Percentiles rank a stretch among this genome's conserved stretches.
These are phyloP conservation scores for Trachurus trachurus DNA, from an alignment of 2,797 vertebrate species.

Conservation along the genomic window DNA sequence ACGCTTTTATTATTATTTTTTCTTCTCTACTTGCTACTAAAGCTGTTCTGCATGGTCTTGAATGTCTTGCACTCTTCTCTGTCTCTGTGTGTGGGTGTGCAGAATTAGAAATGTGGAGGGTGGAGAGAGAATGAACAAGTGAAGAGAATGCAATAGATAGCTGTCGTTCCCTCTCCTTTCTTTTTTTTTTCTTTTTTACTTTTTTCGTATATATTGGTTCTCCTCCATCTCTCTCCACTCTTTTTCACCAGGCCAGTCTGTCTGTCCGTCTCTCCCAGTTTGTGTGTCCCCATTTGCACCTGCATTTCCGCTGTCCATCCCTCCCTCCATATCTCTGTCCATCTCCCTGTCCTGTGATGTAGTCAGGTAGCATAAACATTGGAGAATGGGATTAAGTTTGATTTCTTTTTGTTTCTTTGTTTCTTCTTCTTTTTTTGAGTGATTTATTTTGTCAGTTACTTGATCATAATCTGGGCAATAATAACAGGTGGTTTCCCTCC, in stretches of 20 bases:
- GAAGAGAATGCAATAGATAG: slow-evolving; percentile 63
- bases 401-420: slow-evolving; percentile 5
- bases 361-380: slow-evolving; percentile 54
- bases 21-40: slow-evolving; percentile 60
- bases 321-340: slow-evolving; percentile 65
- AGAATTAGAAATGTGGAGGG: slow-evolving; percentile 59
- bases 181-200: slow-evolving; percentile 19
- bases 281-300: slow-evolving; percentile 67
- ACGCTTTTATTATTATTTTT: slow-evolving; percentile 42
- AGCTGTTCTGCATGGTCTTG: slow-evolving; percentile 77
- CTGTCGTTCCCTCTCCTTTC: slow-evolving; percentile 63
- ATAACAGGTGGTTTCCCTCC: slow-evolving; percentile 34
- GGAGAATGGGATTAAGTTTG: slow-evolving; percentile 40
- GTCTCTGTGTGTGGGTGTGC: slow-evolving; percentile 72
- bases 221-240: slow-evolving; percentile 70
- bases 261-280: slow-evolving; percentile 70
- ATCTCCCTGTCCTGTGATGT: slow-evolving; percentile 63
- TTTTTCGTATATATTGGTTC: slow-evolving; percentile 29
- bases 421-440: slow-evolving; percentile 9
- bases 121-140: slow-evolving; percentile 66
- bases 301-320: slow-evolving; percentile 63
- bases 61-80: slow-evolving; percentile 72
- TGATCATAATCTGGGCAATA: slow-evolving; percentile 42
- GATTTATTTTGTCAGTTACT: slow-evolving; percentile 50
- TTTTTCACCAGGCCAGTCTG: slow-evolving; percentile 73